Conservation (phyloP, 1,140 invertebrate species). For the Thaumetopoea pityocampa region DNA sequence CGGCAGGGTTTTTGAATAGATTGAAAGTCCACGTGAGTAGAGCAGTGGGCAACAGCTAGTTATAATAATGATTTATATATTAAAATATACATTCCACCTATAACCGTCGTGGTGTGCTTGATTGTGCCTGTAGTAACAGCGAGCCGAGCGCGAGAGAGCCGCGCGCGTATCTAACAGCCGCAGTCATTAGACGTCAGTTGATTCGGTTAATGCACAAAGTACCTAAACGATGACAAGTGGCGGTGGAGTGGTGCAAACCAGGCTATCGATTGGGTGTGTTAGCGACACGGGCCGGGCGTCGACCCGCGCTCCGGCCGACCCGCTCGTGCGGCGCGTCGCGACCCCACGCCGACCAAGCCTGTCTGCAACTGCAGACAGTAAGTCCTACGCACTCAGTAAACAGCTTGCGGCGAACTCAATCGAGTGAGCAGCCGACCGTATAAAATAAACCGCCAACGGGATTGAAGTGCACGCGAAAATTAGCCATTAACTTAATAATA, state of each 20-base stretch:
- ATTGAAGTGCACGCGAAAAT: too few relatives aligned
- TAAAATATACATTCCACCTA: too few relatives aligned
- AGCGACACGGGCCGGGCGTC: constrained; percentile 44
- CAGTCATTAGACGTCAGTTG: constrained; percentile 26
- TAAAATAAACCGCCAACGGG: too few relatives aligned
- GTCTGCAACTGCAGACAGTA: too few relatives aligned
- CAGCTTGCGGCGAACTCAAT: too few relatives aligned
- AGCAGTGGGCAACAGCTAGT: too few relatives aligned
- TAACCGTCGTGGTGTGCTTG: neutral
- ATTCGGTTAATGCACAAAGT: constrained; percentile 31
- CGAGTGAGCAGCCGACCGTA: too few relatives aligned
- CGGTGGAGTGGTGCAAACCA: constrained; percentile 46
- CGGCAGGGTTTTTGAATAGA: too few relatives aligned
- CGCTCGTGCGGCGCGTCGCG: constrained; percentile 12
- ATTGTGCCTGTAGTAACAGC: neutral
- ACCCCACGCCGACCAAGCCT: constrained; percentile 9
- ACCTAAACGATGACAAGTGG: constrained; percentile 45
- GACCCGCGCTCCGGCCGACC: constrained; percentile 35
- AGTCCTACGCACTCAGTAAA: too few relatives aligned
- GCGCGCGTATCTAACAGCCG: constrained; percentile 14
- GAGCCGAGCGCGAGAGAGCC: constrained; percentile 6
- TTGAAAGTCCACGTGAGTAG: too few relatives aligned
- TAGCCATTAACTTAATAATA: too few relatives aligned
- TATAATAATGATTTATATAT: too few relatives aligned
- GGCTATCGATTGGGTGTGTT: constrained; percentile 66